Base-by-base conservation (phyloP, 2,888 invertebrate species). In the Colletes collaris region DNA sequence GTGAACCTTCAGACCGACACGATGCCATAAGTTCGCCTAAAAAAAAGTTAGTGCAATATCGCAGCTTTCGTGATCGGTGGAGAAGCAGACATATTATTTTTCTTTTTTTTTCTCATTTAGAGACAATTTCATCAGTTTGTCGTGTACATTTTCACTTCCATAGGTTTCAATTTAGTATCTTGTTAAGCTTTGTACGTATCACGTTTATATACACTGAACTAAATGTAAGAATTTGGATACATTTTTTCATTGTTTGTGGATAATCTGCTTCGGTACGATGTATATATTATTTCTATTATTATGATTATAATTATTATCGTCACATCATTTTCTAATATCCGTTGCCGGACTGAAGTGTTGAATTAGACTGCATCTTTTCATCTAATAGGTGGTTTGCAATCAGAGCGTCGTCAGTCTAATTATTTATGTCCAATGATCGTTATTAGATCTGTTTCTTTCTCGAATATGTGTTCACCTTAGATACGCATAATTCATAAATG, bases 1-100 rank as follows among this genome's bases (percentile, higher is more conserved):
- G 76, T 46, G 67, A 84, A 88, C 83, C 87, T 89, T 89, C 88
- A 88, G 86, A 87, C 86, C 89, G 88, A 88, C 85, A 77, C 70
- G 76, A 79, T 72, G 66, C 63, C 75, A 73, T 84, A 77, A 56
- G 58, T 75, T 76, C 60, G 52, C 74, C 58, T 80, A 75, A 82
- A 84, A 60, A 44, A 59, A 78, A 74, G 68, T 82, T 85, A 83
- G 85, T 88, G 87, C 88, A 88, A 88, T 87, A 86, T 87, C 80
- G 81, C 75, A 69, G 27, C 53, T 79, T 59, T 81, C 50, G 59
- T 73, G 50, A 73, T 75, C 64, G 65, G 59, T 72, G 53, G 68
- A 35, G 64, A 53, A 73, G 27, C 63, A 66, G 63, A 66, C 13
- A 0, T 10, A 58, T 37, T 40, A 37, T 60, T 16, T 40, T 7